Percentiles rank a stretch among this genome's conserved stretches.
phyloP scores from a whole-genome alignment of 2,888 invertebrate genomes.

The Lasioglossum lativentre region DNA sequence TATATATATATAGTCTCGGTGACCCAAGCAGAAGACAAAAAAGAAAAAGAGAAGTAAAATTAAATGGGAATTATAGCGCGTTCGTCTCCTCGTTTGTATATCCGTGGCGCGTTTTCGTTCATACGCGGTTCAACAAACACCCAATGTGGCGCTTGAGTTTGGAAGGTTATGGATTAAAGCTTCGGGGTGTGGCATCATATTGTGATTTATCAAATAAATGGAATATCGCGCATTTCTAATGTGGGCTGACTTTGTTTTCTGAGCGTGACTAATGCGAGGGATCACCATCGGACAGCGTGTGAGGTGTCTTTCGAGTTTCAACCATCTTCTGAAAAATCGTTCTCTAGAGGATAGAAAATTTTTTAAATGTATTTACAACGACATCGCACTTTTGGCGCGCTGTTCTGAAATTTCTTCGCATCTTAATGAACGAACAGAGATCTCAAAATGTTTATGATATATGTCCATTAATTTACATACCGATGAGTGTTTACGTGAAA shows the following conservation, averaged over 20 bases:
- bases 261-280: constrained; percentile 31
- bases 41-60: constrained; percentile 56
- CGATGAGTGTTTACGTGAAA: constrained; percentile 41
- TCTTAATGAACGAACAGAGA: background rate
- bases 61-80: constrained; percentile 59
- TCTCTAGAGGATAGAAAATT: constrained; percentile 12
- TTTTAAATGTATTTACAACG: constrained; percentile 34
- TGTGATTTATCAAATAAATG: constrained; percentile 74
- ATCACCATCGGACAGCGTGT: constrained; percentile 18
- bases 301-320: constrained; percentile 20
- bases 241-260: constrained; percentile 15
- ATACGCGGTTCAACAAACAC: constrained; percentile 66
- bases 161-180: constrained; percentile 83
- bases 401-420: background rate
- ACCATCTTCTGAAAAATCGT: constrained; percentile 36
- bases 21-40: constrained; percentile 62
- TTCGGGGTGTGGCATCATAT: constrained; percentile 83
- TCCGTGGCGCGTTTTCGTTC: constrained; percentile 61
- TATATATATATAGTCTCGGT: no score
- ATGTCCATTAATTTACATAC: constrained; percentile 41
- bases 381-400: constrained; percentile 1
- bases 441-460: constrained; percentile 37
- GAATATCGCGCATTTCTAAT: constrained; percentile 35
- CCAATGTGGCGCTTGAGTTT: constrained; percentile 79
- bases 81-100: constrained; percentile 59